Evolutionary conservation across 2,113 vertebrate genomes (phyloP).

Genomic region (Eudyptes chrysolophus): DNA sequence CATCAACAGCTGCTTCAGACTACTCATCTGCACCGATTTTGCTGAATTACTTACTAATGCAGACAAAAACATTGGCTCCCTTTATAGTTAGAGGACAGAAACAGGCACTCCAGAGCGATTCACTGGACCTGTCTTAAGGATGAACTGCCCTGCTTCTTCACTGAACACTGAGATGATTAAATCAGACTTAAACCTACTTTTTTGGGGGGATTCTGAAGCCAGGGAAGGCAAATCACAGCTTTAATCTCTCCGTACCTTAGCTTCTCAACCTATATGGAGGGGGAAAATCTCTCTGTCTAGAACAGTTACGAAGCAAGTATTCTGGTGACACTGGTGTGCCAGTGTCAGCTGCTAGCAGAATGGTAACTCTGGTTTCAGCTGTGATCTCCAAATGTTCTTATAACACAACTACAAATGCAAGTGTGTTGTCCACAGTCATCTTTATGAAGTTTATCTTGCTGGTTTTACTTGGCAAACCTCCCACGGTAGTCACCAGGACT

Average conservation of each 20-base stretch:
- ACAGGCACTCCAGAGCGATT: background rate
- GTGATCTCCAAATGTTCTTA: background rate
- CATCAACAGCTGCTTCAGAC: background rate
- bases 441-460: background rate
- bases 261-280: rapidly evolving
- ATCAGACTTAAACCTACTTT: background rate
- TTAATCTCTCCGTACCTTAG: background rate
- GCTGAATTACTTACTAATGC: background rate
- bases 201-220: background rate
- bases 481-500: background rate
- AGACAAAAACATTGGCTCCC: background rate
- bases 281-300: background rate
- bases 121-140: rapidly evolving
- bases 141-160: background rate
- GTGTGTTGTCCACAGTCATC: background rate
- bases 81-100: background rate
- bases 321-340: background rate
- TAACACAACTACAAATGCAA: background rate
- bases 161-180: too few relatives aligned
- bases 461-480: background rate
- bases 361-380: rapidly evolving
- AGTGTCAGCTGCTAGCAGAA: background rate
- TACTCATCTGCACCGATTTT: background rate
- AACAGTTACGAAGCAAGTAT: background rate
- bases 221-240: background rate